phyloP scores from a whole-genome alignment of 1,140 invertebrate genomes.

The Melanaphis sacchari region DNA sequence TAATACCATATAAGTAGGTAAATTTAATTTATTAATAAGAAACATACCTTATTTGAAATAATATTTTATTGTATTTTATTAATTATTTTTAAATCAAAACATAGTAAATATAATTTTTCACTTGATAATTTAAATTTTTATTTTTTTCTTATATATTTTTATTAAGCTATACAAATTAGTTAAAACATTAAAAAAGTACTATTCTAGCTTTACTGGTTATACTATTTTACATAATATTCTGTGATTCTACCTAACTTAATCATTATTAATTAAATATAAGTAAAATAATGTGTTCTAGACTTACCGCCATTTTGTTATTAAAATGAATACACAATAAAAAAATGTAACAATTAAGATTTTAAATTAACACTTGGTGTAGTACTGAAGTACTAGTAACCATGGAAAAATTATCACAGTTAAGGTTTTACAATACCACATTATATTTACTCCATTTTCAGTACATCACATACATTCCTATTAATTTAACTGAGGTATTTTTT shows the following conservation, averaged over 20 bases:
- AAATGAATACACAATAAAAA: not conserved
- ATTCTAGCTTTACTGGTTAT: not conserved
- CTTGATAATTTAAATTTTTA: not conserved
- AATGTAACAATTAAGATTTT: not conserved
- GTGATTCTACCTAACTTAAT: not conserved
- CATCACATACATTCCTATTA: not conserved
- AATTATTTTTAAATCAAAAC: not conserved
- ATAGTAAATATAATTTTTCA: not conserved
- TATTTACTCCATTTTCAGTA: not conserved
- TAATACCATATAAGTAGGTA: not conserved
- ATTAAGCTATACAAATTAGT: not conserved
- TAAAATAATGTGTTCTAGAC: constrained; percentile 23
- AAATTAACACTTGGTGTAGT: not conserved
- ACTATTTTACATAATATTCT: not conserved
- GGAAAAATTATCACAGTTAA: constrained; percentile 33
- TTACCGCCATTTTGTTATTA: constrained; percentile 42
- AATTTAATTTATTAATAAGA: not conserved
- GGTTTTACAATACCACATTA: not conserved
- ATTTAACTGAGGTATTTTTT: not conserved
- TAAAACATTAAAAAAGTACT: not conserved
- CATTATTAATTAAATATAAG: not conserved
- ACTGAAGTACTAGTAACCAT: not conserved
- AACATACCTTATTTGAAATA: not conserved
- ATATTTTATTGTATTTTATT: not conserved
- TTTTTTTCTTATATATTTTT: not conserved